A percentile compares a stretch with the other conserved stretches of the same genome.
Conservation (phyloP, 2,797 vertebrate genomes). For the Pseudocheirus occidentalis region DNA sequence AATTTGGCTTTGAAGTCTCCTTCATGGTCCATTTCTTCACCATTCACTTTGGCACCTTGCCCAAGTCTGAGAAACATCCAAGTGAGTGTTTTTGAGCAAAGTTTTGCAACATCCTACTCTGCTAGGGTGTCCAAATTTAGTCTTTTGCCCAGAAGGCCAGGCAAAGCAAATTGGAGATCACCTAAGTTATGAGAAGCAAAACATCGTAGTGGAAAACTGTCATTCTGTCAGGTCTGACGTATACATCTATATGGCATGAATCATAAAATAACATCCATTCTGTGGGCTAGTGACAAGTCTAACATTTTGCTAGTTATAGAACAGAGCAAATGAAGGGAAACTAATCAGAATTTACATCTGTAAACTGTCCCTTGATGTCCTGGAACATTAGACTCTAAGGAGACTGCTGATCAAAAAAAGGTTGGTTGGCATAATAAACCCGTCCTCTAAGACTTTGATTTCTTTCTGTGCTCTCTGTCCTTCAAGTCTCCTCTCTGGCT, state of each 20-base stretch:
- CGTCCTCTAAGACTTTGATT: conserved; percentile 61
- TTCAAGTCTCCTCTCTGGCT: conserved; percentile 76
- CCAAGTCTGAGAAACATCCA: conserved; percentile 9
- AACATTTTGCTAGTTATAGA: conserved; percentile 62
- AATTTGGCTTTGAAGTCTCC: conserved; percentile 31
- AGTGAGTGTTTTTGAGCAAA: background rate
- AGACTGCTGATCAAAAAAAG: conserved; percentile 59
- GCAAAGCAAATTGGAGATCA: conserved; percentile 41
- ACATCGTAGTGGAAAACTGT: conserved; percentile 38
- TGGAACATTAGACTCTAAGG: conserved; percentile 66
- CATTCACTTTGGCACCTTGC: background rate
- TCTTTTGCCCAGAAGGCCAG: conserved; percentile 38
- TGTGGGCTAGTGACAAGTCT: conserved; percentile 55
- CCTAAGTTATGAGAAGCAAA: conserved; percentile 49
- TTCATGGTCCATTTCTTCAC: conserved; percentile 30
- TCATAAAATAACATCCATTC: conserved; percentile 28
- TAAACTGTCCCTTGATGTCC: conserved; percentile 63
- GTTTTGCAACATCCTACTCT: conserved; percentile 24
- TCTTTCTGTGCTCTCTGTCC: conserved; percentile 65
- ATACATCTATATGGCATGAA: conserved; percentile 44
- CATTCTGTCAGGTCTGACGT: conserved; percentile 32
- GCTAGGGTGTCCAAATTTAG: conserved; percentile 22
- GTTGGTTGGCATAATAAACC: conserved; percentile 65
- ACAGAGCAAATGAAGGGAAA: conserved; percentile 73
- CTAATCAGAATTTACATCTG: conserved; percentile 68